Evolutionary conservation across 37 sponge, comb jelly and placozoan genomes (phyloP), one percentile per base, ranked within the genome.

Genomic region (Spongilla lacustris): DNA sequence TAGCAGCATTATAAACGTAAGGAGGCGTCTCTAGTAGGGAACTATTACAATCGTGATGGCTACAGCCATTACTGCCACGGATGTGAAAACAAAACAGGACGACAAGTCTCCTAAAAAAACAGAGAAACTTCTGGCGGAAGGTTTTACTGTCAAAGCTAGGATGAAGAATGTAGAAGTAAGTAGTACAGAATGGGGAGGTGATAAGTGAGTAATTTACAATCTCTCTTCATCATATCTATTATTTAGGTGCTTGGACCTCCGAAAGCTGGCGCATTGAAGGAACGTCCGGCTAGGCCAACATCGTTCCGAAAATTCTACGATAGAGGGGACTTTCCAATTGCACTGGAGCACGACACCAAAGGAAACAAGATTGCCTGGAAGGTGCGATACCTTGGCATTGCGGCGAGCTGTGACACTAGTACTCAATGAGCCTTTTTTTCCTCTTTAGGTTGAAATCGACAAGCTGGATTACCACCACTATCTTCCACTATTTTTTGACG

Each of bases 331-430:
- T 98, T 98, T 69, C 99, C 99, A 28, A 96, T 98, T 78, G 95
- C 97, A 9, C 84, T 98, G 50, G 99, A 98, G 82, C 97, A 98
- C 85, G 99, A 98, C 85, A 93, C 97, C 34, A 98, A 98, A 87
- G 99, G 99, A 1, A 98, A 96, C 84, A 98, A 98, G 81, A 98
- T 98, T 74, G 99, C 99, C 29, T 98, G 99, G 99, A 98, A 98
- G 90, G 96, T 94, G 25, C 70, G 74, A 29, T 74, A 6, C 8
- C 74, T 34, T 74, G n/a, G n/a, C n/a, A n/a, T 23, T 73, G 74
- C 27, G 11, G 48, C 23, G 4, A n/a, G 25, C 11, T 32, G 78
- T 75, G 28, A 19, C 19, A 49, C 77, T 85, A 37, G 24, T 32
- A 73, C 28, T 36, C 48, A 19, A 4, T 25, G 14, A 11, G 31